Base-by-base conservation (phyloP, 2,888 invertebrate genomes). In the Lepidochitona cinerea region DNA sequence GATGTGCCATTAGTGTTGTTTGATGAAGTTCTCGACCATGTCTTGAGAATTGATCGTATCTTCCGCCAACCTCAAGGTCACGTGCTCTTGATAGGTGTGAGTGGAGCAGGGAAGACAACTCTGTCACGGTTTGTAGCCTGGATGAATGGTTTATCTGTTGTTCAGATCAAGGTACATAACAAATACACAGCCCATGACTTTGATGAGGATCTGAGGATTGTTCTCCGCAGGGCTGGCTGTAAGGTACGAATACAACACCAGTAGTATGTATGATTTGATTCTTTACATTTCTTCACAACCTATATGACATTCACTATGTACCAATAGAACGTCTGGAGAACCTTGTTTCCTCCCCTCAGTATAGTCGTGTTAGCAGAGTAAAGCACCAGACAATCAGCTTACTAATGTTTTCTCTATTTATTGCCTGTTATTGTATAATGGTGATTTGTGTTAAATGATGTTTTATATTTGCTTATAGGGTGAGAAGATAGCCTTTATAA, bases 21-120 rank as follows among this genome's bases (percentile, higher is more conserved):
- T 91, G 98, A 99, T 91, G 99, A 99, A 92, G 99, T 99, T 68
- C 91, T 99, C 67, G 99, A 99, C 90, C 99, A 99, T 91, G 99
- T 99, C 70, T 92, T 99, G 77, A 94, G 99, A 84, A 99, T 99
- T 89, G 99, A 99, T 93, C 94, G 99, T 88, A 99, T 99, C 88
- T 99, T 99, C 94, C 93, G 99, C 72, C 99, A 99, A 91, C 98
- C 98, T 7, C 99, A 99, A 91, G 99, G 99, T 72, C 99, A 99
- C 92, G 92, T 99, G 83, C 92, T 99, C 85, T 93, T 99, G 7
- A 99, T 99, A 88, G 99, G 99, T 81, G 99, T 99, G 6, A 98
- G 98, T 70, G 99, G 99, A 65, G 97, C 99, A 80, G 99, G 99
- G 81, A 99, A 99, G 92, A 99, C 99, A 0, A 99, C 99, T 12